Percentiles rank a stretch among this genome's conserved stretches.
Conservation (phyloP, 2,797 vertebrate species). For the Rhynchotus rufescens region DNA sequence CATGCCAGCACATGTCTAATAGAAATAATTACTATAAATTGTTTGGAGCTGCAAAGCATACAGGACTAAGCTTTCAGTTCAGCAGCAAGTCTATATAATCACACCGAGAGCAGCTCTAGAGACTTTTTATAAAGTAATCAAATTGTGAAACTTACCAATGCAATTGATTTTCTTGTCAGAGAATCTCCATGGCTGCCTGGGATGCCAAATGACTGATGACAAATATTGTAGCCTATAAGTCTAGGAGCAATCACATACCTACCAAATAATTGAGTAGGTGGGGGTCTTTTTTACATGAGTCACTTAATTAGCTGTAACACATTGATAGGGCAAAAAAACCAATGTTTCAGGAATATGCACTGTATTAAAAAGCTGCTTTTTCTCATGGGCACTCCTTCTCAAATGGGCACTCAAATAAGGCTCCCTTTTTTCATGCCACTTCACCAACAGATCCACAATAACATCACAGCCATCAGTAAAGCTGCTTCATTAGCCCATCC, state of each 20-base stretch:
- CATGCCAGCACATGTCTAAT: constrained; percentile 5
- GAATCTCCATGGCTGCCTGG: constrained; percentile 23
- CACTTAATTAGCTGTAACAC: not conserved
- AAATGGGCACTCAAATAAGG: not conserved
- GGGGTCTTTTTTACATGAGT: not conserved
- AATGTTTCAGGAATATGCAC: not conserved
- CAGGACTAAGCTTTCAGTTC: constrained; percentile 46
- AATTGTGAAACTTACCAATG: constrained; percentile 55
- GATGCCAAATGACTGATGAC: constrained; percentile 24
- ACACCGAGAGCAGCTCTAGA: constrained; percentile 35
- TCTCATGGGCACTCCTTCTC: not conserved
- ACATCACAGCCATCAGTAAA: not conserved
- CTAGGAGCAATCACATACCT: not conserved
- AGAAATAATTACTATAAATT: constrained; percentile 51
- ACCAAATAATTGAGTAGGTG: not conserved
- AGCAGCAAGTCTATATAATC: constrained; percentile 42
- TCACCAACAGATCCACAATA: not conserved
- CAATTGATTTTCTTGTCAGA: constrained; percentile 62
- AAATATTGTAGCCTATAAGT: constrained; percentile 26
- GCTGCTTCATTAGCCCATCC: constrained; percentile 4
- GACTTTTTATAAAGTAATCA: constrained; percentile 59
- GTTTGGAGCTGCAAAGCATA: constrained; percentile 31
- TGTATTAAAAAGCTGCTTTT: not conserved
- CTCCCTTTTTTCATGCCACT: not conserved
- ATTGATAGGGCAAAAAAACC: not conserved